A percentile compares a stretch with the other conserved stretches of the same genome.
Conservation (phyloP, 2,113 vertebrate species). For the Pipa parva region DNA sequence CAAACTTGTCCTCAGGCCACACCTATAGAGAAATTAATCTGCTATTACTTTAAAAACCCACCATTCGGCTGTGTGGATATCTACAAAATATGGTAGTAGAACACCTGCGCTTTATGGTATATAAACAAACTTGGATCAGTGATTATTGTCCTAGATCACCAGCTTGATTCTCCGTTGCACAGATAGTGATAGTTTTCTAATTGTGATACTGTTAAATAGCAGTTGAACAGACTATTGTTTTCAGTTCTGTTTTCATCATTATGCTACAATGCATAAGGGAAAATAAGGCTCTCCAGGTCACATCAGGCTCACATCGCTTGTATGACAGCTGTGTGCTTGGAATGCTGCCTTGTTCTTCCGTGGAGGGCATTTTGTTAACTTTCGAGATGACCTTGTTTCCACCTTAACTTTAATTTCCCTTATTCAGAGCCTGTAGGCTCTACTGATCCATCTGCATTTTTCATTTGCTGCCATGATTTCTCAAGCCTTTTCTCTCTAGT, state of each 20-base stretch:
- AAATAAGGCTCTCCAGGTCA: slow-evolving; percentile 44
- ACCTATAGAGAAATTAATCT: no score
- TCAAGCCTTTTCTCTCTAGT: slow-evolving; percentile 46
- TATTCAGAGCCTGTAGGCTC: slow-evolving; percentile 58
- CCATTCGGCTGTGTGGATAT: no score
- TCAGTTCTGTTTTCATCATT: background rate
- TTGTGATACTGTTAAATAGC: no score
- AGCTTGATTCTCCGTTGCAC: no score
- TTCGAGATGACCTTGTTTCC: slow-evolving; percentile 51
- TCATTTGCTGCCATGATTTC: slow-evolving; percentile 51
- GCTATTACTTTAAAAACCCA: no score
- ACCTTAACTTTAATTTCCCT: slow-evolving; percentile 29
- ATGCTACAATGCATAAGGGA: background rate
- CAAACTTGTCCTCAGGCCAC: no score
- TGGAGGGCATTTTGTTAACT: slow-evolving; percentile 46
- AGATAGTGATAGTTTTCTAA: background rate
- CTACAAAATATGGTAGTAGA: no score
- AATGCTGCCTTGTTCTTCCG: slow-evolving; percentile 48
- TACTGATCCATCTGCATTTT: slow-evolving; percentile 58
- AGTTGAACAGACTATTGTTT: background rate
- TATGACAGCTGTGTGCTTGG: slow-evolving; percentile 52
- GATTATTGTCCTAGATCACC: no score
- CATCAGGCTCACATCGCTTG: slow-evolving; percentile 44
- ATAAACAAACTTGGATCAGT: no score
- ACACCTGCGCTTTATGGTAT: no score